Evolutionary conservation across 2,113 vertebrate species (phyloP).

Genomic region (Galeopterus variegatus): DNA sequence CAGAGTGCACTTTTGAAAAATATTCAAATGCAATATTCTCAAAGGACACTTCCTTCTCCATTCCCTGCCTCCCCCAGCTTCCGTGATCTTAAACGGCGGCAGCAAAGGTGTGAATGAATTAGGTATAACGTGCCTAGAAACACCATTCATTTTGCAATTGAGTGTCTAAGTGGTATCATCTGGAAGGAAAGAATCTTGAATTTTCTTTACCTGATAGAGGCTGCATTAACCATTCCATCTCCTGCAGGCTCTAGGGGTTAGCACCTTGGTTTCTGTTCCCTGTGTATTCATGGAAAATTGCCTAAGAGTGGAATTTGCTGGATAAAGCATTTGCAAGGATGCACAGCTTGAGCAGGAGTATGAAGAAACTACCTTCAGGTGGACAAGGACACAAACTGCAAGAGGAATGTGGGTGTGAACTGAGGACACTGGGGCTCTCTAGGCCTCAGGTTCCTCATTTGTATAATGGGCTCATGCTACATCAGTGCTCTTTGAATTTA

Average conservation of each 20-base stretch:
- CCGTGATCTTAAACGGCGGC: background rate
- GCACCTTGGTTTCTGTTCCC: background rate
- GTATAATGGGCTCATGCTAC: background rate
- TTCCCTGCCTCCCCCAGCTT: background rate
- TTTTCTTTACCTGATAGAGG: background rate
- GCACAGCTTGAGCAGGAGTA: background rate
- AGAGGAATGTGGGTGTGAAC: background rate
- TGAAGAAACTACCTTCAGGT: accelerated
- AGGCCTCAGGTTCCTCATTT: background rate
- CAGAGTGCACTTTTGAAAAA: background rate
- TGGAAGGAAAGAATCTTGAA: background rate
- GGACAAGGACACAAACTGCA: accelerated
- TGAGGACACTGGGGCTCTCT: accelerated
- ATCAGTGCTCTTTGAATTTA: background rate
- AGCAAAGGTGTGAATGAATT: background rate
- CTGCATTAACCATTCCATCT: no score
- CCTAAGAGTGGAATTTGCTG: background rate
- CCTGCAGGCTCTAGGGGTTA: background rate
- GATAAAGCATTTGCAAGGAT: accelerated
- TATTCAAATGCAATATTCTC: background rate
- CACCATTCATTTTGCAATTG: background rate
- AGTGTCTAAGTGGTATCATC: background rate
- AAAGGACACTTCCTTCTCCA: background rate
- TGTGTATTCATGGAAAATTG: background rate
- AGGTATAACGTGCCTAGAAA: accelerated